Conservation (phyloP, 2,113 vertebrate genomes). For the Heliornis fulica region DNA sequence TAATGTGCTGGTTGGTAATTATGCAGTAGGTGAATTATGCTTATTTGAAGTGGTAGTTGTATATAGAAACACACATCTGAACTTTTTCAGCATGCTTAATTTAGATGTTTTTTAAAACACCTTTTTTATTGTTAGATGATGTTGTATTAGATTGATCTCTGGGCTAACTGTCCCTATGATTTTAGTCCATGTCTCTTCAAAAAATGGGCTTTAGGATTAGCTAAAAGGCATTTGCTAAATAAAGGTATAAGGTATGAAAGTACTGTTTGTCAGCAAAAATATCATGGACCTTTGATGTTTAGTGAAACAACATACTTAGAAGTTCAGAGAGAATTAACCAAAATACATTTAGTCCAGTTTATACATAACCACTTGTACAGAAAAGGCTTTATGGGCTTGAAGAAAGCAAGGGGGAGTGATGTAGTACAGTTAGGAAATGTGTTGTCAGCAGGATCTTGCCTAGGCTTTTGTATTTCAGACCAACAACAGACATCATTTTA, state of each 20-base stretch:
- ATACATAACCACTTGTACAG: background rate
- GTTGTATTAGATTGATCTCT: background rate
- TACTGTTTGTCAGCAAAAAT: background rate
- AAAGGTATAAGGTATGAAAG: background rate
- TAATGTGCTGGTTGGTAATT: background rate
- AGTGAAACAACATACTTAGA: background rate
- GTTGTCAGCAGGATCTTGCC: background rate
- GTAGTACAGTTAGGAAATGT: background rate
- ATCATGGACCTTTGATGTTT: background rate
- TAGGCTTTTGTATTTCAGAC: conserved; percentile 3
- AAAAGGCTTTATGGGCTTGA: background rate
- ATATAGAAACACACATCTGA: background rate
- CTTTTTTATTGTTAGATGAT: background rate
- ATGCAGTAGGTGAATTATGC: background rate
- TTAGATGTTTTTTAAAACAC: background rate
- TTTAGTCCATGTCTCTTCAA: background rate
- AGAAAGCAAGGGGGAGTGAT: background rate
- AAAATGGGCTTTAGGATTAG: background rate
- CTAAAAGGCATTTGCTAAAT: background rate
- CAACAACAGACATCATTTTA: conserved; percentile 48
- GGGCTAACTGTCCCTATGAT: background rate
- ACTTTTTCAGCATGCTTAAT: background rate
- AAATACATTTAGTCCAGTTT: background rate
- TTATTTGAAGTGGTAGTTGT: background rate
- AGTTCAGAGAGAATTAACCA: background rate